phyloP scores from a whole-genome alignment of 2,797 vertebrate species.

The Diglossa cyanea region DNA sequence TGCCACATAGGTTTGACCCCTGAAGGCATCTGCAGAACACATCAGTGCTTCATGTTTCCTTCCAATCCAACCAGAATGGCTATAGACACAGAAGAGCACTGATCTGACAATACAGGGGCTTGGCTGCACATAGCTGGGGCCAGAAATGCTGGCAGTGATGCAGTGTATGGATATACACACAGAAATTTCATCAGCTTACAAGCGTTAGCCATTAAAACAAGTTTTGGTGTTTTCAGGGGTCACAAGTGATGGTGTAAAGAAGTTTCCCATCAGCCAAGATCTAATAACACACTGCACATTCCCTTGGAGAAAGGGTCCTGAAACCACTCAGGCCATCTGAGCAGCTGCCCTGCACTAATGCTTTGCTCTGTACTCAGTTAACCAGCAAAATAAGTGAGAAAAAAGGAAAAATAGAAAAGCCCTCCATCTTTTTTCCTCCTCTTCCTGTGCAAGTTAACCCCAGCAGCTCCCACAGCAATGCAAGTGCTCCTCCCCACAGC shows the following conservation, averaged over 20 bases:
- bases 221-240: background rate
- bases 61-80: background rate
- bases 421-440: background rate
- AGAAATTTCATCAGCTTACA: background rate
- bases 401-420: background rate
- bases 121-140: background rate
- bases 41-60: background rate
- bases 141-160: background rate
- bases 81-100: background rate
- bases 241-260: background rate
- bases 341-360: rapidly evolving
- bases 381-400: background rate
- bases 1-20: background rate
- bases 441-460: background rate
- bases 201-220: background rate
- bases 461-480: background rate
- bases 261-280: background rate
- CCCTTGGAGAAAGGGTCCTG: background rate
- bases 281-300: rapidly evolving
- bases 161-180: background rate
- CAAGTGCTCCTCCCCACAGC: rapidly evolving
- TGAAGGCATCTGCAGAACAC: background rate
- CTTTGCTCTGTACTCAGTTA: background rate
- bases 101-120: background rate
- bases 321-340: background rate